Evolutionary conservation across 2,113 vertebrate genomes (phyloP).

Genomic region (Rhinogobius similis): DNA sequence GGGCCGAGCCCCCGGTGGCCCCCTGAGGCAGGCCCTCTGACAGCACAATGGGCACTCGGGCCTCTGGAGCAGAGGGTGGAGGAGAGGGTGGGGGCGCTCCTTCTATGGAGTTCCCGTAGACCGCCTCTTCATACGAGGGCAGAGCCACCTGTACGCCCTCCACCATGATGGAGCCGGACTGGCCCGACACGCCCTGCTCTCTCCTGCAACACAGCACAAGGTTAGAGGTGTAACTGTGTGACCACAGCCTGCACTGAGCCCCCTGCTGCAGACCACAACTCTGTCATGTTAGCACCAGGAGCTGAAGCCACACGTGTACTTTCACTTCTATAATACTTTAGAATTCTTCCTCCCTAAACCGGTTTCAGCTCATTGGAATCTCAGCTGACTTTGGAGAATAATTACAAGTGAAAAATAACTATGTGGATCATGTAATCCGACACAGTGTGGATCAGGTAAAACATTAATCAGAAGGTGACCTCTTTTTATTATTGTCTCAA

Average conservation of each 20-base stretch:
- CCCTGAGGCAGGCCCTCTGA: conserved; percentile 84
- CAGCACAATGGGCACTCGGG: conserved; percentile 92
- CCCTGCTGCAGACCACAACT: not conserved
- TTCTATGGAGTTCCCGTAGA: conserved; percentile 84
- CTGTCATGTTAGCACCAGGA: not conserved
- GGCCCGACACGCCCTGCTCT: conserved; percentile 91
- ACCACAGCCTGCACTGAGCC: too few species aligned
- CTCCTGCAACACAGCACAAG: conserved; percentile 74
- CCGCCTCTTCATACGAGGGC: conserved; percentile 97
- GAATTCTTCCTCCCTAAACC: conserved; percentile 32
- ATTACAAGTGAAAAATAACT: not conserved
- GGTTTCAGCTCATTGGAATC: not conserved
- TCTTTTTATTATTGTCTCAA: not conserved
- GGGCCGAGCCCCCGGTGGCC: conserved; percentile 74
- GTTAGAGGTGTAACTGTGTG: conserved; percentile 1
- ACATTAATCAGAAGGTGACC: conserved; percentile 1
- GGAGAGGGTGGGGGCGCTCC: conserved; percentile 54
- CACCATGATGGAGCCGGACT: conserved; percentile 92
- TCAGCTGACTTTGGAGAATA: not conserved
- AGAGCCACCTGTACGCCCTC: conserved; percentile 95
- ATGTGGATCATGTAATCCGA: not conserved
- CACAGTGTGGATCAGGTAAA: not conserved
- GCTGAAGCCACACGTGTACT: conserved; percentile 4
- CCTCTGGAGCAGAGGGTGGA: conserved; percentile 78
- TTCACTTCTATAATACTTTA: conserved; percentile 32